Evolutionary conservation across 1,140 invertebrate genomes (phyloP).

Genomic region (Elymnias hypermnestra): DNA sequence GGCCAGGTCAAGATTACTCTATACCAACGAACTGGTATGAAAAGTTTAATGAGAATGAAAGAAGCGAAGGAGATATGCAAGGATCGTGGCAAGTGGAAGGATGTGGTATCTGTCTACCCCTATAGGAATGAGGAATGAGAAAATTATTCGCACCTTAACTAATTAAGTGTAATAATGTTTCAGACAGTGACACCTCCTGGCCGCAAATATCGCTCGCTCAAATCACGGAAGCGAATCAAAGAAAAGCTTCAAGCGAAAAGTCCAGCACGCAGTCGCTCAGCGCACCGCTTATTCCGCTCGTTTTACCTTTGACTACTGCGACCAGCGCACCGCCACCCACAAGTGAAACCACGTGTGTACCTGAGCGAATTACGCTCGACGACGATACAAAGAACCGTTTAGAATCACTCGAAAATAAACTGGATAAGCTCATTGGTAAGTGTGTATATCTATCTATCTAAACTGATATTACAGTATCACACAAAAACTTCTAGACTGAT

Average conservation of each 20-base stretch:
- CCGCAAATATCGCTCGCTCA: conserved; percentile 67
- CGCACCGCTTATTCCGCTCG: conserved; percentile 17
- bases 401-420: conserved; percentile 39
- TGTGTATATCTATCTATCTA: neutral
- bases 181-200: conserved; percentile 65
- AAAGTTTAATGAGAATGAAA: too few relatives aligned
- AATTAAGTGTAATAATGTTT: too few relatives aligned
- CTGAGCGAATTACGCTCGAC: conserved; percentile 16
- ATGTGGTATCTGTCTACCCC: too few relatives aligned
- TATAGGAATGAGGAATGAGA: too few relatives aligned
- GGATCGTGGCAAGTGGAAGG: too few relatives aligned
- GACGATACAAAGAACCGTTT: conserved; percentile 24
- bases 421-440: conserved; percentile 20
- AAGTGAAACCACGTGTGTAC: neutral
- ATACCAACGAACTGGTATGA: too few relatives aligned
- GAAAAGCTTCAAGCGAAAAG: conserved; percentile 63
- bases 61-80: too few relatives aligned
- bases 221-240: conserved; percentile 64
- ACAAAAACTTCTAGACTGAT: too few relatives aligned
- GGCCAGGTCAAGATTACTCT: too few relatives aligned
- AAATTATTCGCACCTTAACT: too few relatives aligned
- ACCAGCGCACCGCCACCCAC: conserved; percentile 8
- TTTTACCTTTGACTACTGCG: too few relatives aligned
- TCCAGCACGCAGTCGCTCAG: conserved; percentile 46
- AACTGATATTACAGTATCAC: too few relatives aligned